Evolutionary conservation across 2,797 vertebrate genomes (phyloP).

Genomic region (Ceryle rudis): DNA sequence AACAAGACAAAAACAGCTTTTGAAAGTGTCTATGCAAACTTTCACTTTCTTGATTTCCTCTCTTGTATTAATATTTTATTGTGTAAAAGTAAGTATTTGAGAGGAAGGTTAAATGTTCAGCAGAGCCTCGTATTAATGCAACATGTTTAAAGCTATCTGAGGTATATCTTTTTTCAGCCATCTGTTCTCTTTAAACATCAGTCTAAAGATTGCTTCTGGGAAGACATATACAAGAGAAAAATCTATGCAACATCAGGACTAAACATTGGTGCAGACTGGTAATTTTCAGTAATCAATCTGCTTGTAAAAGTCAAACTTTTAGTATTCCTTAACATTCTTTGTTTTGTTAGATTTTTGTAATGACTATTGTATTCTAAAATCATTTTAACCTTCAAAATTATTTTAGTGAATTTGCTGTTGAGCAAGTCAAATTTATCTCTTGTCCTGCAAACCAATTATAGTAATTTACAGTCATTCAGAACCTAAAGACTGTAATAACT

Average conservation of each 20-base stretch:
- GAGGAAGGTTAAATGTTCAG: not conserved
- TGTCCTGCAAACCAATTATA: slow-evolving; percentile 63
- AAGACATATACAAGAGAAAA: not conserved
- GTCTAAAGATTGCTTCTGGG: not conserved
- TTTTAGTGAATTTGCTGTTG: slow-evolving; percentile 58
- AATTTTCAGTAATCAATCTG: slow-evolving; percentile 18
- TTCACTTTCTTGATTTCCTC: not conserved
- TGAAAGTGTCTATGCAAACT: not conserved
- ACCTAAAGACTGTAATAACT: slow-evolving; percentile 58
- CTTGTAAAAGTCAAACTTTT: not conserved
- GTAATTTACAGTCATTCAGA: slow-evolving; percentile 67
- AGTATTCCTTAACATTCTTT: not conserved
- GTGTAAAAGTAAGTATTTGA: not conserved
- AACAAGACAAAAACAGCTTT: not conserved
- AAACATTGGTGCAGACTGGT: not conserved
- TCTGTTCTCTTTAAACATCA: not conserved
- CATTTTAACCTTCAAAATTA: slow-evolving; percentile 15
- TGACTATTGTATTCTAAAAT: slow-evolving; percentile 6
- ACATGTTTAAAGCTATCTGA: accelerated
- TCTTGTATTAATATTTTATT: not conserved
- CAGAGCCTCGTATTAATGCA: not conserved
- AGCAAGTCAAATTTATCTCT: slow-evolving; percentile 62
- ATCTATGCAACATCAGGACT: not conserved
- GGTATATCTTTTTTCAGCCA: not conserved
- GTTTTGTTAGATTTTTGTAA: slow-evolving; percentile 8